Evolutionary conservation across 2,797 vertebrate genomes (phyloP).

Genomic region (Glossophaga mutica): DNA sequence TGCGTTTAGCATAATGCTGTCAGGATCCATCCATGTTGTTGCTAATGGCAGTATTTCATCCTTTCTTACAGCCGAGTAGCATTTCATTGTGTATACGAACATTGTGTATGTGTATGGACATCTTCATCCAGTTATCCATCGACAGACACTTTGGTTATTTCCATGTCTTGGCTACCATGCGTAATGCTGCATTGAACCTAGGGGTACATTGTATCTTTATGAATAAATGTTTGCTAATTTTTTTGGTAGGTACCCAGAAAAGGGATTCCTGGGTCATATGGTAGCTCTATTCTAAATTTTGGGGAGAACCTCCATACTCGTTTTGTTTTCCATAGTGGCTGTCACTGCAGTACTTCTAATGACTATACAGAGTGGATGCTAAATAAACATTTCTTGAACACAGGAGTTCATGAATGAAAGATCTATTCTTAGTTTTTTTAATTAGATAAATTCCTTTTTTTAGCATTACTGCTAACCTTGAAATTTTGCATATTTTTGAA

Average conservation of each 20-base stretch:
- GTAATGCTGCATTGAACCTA: not conserved
- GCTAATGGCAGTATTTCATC: not conserved
- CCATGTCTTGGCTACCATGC: not conserved
- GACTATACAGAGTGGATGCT: not conserved
- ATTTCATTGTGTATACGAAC: not conserved
- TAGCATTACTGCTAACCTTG: not conserved
- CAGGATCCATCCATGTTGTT: not conserved
- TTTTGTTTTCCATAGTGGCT: not conserved
- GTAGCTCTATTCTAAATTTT: not conserved
- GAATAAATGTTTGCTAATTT: not conserved
- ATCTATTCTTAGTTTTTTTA: not conserved
- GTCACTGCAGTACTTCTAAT: not conserved
- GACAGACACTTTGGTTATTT: not conserved
- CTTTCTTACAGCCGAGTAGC: not conserved
- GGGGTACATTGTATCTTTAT: not conserved
- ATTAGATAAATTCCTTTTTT: not conserved
- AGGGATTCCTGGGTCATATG: not conserved
- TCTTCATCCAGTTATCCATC: not conserved
- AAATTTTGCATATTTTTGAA: not conserved
- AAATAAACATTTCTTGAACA: conserved; percentile 14
- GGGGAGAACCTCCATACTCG: not conserved
- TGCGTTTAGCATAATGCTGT: not conserved
- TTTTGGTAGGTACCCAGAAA: not conserved
- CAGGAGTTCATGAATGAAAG: not conserved
- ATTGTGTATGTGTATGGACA: too few relatives aligned